These are phyloP conservation scores for Burhinus oedicnemus DNA, from an alignment of 2,113 vertebrate genomes.

Conservation along the genomic window DNA sequence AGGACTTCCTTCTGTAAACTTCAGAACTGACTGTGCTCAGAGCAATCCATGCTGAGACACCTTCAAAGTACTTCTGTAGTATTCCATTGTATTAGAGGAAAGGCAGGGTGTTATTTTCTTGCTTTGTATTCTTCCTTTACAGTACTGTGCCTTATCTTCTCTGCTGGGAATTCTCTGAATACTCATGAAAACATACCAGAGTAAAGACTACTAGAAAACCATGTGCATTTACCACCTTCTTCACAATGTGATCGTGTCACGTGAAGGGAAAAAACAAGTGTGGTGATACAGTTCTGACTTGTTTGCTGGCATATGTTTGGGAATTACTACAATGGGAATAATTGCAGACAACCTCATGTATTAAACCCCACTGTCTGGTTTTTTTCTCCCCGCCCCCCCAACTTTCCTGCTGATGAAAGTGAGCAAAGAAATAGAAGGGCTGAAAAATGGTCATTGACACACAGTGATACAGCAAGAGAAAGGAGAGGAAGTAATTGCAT, in stretches of 20 bases:
- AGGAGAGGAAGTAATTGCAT: neutral
- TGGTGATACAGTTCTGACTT: neutral
- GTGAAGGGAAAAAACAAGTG: neutral
- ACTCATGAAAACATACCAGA: neutral
- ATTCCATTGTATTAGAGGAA: neutral
- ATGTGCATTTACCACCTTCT: neutral
- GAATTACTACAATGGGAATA: neutral
- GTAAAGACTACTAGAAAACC: neutral
- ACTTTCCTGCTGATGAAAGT: neutral
- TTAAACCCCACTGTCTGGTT: neutral
- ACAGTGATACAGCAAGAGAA: neutral
- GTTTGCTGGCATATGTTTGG: neutral
- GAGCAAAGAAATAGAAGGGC: neutral
- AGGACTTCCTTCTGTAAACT: neutral
- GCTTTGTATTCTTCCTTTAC: neutral
- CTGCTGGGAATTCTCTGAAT: neutral
- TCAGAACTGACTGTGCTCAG: neutral
- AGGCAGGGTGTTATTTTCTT: neutral
- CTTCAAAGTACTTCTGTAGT: neutral
- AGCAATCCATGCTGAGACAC: neutral
- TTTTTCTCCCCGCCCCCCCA: too few species aligned
- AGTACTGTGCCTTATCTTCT: neutral
- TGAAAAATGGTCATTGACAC: neutral
- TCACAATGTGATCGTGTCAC: fast-evolving
- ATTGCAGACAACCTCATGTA: neutral